These are phyloP conservation scores for Cerceris ruficornis DNA, from an alignment of 2,888 invertebrate species.

Conservation along the genomic window DNA sequence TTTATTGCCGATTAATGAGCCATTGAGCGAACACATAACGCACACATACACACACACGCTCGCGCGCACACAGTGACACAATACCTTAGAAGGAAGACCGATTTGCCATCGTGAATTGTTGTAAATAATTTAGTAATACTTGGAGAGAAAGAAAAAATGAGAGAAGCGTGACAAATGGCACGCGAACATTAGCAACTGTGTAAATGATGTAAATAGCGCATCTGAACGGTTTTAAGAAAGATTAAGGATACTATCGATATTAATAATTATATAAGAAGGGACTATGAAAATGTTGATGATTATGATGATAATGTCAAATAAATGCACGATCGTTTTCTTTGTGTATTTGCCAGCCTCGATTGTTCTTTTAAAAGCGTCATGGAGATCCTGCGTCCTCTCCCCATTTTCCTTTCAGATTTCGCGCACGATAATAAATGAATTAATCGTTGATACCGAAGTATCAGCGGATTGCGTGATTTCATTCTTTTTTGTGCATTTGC, in stretches of 20 bases:
- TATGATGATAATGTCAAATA: constrained; percentile 68
- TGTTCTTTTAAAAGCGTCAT: constrained; percentile 5
- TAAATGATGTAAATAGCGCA: constrained; percentile 78
- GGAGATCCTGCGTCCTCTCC: constrained; percentile 30
- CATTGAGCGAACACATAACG: too few species aligned
- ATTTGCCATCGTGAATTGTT: constrained; percentile 32
- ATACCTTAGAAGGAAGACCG: too few species aligned
- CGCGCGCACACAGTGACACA: too few species aligned
- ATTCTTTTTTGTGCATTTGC: too few species aligned
- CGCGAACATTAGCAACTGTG: constrained; percentile 49
- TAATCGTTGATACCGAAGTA: too few species aligned
- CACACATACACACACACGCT: too few species aligned
- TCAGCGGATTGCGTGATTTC: too few species aligned
- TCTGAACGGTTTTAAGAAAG: constrained; percentile 61
- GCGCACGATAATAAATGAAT: too few species aligned
- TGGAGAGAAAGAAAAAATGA: constrained; percentile 13
- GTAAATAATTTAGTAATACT: constrained; percentile 69
- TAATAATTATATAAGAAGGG: constrained; percentile 17
- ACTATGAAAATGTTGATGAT: constrained; percentile 35
- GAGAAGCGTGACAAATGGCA: constrained; percentile 1
- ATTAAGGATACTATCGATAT: constrained; percentile 45
- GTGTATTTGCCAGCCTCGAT: constrained; percentile 36
- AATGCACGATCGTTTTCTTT: constrained; percentile 64
- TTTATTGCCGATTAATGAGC: too few species aligned
- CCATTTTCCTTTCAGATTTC: neutral